Percentiles rank a stretch among this genome's conserved stretches.
phyloP scores from a whole-genome alignment of 2,797 vertebrate genomes.

The Esox lucius region DNA sequence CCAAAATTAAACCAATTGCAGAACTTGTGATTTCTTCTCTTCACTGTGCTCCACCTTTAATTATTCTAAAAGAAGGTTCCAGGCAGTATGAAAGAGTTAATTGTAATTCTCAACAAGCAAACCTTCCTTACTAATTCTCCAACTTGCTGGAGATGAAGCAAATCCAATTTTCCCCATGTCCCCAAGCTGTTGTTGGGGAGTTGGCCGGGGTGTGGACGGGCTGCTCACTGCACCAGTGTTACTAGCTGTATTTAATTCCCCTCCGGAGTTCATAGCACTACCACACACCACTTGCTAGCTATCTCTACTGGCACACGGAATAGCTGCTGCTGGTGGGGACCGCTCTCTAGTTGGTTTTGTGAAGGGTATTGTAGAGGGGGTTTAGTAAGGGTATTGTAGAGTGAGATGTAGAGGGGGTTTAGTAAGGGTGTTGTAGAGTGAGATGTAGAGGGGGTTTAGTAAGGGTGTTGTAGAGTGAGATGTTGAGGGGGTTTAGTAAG shows the following conservation, averaged over 20 bases:
- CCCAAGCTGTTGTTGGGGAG: constrained; percentile 29
- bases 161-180: constrained; percentile 34
- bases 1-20: constrained; percentile 39
- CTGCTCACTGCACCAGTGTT: constrained; percentile 20
- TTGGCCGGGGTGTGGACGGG: constrained; percentile 22
- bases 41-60: constrained; percentile 42
- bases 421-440: too few relatives aligned
- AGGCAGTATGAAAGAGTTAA: constrained; percentile 42
- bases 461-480: background rate
- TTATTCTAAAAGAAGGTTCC: constrained; percentile 47
- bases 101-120: constrained; percentile 54
- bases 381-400: background rate
- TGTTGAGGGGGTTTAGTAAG: background rate
- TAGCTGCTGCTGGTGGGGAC: background rate
- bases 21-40: constrained; percentile 45
- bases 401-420: too few relatives aligned
- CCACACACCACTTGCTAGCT: background rate
- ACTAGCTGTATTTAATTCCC: constrained; percentile 15
- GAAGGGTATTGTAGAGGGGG: background rate
- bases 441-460: background rate
- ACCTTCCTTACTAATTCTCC: constrained; percentile 51
- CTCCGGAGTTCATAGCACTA: constrained; percentile 7
- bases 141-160: constrained; percentile 38
- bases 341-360: background rate
- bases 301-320: background rate